phyloP scores from a whole-genome alignment of 2,888 invertebrate species.

The Vanessa cardui region DNA sequence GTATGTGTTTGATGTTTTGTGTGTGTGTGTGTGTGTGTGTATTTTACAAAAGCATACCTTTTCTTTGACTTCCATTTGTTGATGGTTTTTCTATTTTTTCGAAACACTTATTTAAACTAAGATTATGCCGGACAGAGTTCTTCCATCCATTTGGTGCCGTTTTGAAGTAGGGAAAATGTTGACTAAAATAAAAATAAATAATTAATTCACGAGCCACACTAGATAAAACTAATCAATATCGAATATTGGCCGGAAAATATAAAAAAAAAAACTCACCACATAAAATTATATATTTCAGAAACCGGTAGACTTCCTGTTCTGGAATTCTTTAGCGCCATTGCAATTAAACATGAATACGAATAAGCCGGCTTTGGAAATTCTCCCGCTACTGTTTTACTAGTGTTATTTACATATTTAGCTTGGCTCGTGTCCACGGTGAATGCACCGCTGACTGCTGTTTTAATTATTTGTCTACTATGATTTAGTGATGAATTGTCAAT shows the following conservation, averaged over 20 bases:
- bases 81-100: conserved; percentile 98
- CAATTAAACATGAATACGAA: conserved; percentile 98
- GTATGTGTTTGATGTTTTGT: too few relatives aligned
- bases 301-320: conserved; percentile 97
- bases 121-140: conserved; percentile 98
- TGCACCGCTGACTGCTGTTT: conserved; percentile 70
- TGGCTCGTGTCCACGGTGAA: conserved; percentile 72
- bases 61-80: conserved; percentile 92
- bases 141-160: conserved; percentile 99
- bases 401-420: conserved; percentile 68
- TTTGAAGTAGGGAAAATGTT: conserved; percentile 99
- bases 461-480: conserved; percentile 77
- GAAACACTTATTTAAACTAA: conserved; percentile 98
- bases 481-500: conserved; percentile 77
- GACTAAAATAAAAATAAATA: conserved; percentile 82
- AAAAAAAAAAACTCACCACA: conserved; percentile 90
- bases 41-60: conserved; percentile 73
- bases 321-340: conserved; percentile 98
- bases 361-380: conserved; percentile 97
- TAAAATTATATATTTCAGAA: conserved; percentile 99
- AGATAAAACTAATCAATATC: neutral
- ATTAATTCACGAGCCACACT: neutral
- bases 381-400: conserved; percentile 74
- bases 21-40: too few relatives aligned
- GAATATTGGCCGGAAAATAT: conserved; percentile 15